Evolutionary conservation across 2,888 invertebrate genomes (phyloP).

Genomic region (Eupithecia exiguata): DNA sequence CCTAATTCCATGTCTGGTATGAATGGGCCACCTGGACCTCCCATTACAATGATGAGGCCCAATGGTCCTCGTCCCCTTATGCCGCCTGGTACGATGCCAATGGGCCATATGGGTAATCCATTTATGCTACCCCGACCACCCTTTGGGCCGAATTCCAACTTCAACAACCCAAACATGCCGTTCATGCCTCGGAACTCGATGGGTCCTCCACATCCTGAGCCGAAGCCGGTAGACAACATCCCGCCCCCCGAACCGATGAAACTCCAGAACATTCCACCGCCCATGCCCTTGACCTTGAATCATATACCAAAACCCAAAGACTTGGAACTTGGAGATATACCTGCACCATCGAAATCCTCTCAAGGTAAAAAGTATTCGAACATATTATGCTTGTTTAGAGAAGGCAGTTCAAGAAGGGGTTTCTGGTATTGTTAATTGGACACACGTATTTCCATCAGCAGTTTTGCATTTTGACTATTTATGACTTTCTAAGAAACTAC

Average conservation of each 20-base stretch:
- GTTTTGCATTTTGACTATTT: background rate
- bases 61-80: constrained; percentile 46
- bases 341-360: constrained; percentile 68
- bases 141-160: constrained; percentile 71
- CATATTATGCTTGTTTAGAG: constrained; percentile 25
- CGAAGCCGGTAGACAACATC: constrained; percentile 27
- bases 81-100: constrained; percentile 41
- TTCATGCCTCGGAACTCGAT: constrained; percentile 57
- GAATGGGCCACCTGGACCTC: constrained; percentile 53
- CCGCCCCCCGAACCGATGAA: constrained; percentile 65
- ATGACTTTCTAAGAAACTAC: too few species aligned
- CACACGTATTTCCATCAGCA: background rate
- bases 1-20: constrained; percentile 41
- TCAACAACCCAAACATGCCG: constrained; percentile 58
- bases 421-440: constrained; percentile 44
- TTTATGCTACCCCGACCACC: constrained; percentile 72
- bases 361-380: constrained; percentile 61
- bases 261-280: constrained; percentile 85
- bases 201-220: constrained; percentile 23
- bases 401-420: constrained; percentile 39
- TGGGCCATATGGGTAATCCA: constrained; percentile 52
- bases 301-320: constrained; percentile 50
- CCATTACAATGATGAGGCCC: constrained; percentile 42
- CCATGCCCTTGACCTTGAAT: constrained; percentile 81
- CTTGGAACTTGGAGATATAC: constrained; percentile 81